Conservation (phyloP, 1,140 invertebrate species). For the Trinorchestia longiramus region DNA sequence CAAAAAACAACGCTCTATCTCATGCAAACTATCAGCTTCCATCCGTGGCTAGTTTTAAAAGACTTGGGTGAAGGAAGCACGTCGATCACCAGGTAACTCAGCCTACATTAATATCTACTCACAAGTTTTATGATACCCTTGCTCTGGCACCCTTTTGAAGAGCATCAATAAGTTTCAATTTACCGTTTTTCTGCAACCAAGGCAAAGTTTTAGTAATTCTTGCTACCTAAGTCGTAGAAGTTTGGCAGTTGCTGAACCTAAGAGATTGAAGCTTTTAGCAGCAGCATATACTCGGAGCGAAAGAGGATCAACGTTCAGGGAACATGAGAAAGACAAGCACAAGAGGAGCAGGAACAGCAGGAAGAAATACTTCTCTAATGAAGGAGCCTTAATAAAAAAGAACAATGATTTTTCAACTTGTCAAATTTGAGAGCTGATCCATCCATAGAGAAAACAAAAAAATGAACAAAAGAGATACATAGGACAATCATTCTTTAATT, state of each 20-base stretch:
- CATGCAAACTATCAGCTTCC: not conserved
- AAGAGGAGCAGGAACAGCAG: not conserved
- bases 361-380: not conserved
- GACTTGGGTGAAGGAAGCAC: not conserved
- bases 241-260: constrained; percentile 33
- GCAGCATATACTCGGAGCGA: not conserved
- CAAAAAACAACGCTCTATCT: not conserved
- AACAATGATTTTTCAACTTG: not conserved
- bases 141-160: not conserved
- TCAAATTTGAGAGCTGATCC: not conserved
- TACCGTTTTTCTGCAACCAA: not conserved
- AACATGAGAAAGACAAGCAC: too few relatives aligned
- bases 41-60: not conserved
- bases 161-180: constrained; percentile 47
- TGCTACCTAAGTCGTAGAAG: not conserved
- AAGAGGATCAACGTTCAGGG: too few relatives aligned
- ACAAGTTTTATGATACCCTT: not conserved
- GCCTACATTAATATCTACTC: constrained; percentile 4
- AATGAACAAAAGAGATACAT: not conserved
- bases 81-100: not conserved
- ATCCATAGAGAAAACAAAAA: not conserved
- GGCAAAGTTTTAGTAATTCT: constrained; percentile 17
- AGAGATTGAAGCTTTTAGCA: constrained; percentile 14
- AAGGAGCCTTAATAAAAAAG: not conserved
- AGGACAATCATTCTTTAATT: not conserved